These are phyloP conservation scores for Trypoxylus dichotomus DNA, from an alignment of 1,140 invertebrate species.

Conservation along the genomic window DNA sequence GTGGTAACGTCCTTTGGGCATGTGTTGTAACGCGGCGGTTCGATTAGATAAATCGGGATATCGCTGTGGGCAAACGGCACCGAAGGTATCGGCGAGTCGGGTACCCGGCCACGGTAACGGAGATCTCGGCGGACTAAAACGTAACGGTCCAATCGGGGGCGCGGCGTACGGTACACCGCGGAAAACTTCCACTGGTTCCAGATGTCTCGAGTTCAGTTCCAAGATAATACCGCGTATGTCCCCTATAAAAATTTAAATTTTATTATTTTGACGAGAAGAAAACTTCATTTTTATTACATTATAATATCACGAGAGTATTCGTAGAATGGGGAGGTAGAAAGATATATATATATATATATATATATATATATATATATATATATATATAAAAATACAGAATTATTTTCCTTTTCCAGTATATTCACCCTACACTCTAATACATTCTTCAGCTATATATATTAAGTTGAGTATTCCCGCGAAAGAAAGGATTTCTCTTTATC, in stretches of 20 bases:
- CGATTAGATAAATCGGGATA: slow-evolving; percentile 73
- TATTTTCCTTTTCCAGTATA: too few relatives aligned
- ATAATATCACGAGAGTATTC: too few relatives aligned
- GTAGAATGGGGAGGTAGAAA: too few relatives aligned
- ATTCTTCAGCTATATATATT: too few relatives aligned
- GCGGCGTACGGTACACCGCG: slow-evolving; percentile 84
- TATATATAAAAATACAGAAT: too few relatives aligned
- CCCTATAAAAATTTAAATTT: slow-evolving; percentile 41
- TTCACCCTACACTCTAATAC: too few relatives aligned
- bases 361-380: too few relatives aligned
- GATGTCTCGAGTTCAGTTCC: slow-evolving; percentile 71
- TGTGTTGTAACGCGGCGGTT: slow-evolving; percentile 66
- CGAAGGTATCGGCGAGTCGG: slow-evolving; percentile 72
- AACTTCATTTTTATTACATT: too few relatives aligned
- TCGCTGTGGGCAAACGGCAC: slow-evolving; percentile 76
- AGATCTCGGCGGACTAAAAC: slow-evolving; percentile 71
- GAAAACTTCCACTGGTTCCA: slow-evolving; percentile 81
- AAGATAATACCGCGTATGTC: slow-evolving; percentile 70
- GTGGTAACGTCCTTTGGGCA: slow-evolving; percentile 70
- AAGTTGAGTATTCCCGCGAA: too few relatives aligned
- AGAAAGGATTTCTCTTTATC: too few relatives aligned
- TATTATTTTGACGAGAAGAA: too few relatives aligned
- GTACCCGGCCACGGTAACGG: slow-evolving; percentile 72
- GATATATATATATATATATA: too few relatives aligned
- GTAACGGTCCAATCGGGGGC: slow-evolving; percentile 69